Percentiles rank a stretch among this genome's conserved stretches.
phyloP scores from a whole-genome alignment of 1,140 invertebrate species.

The Caenorhabditis remanei region DNA sequence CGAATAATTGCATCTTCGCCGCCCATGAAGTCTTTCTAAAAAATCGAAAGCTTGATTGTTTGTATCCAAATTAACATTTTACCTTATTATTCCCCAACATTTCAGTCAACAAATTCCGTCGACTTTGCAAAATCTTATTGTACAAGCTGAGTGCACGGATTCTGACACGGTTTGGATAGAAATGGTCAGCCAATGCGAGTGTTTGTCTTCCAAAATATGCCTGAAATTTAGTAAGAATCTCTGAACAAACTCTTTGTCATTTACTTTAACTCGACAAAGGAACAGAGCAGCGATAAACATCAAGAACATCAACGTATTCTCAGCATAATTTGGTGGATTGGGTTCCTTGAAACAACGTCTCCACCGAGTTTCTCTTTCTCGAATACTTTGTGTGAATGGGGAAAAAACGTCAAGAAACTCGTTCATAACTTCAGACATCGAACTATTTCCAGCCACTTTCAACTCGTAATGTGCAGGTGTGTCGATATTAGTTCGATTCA shows the following conservation, averaged over 20 bases:
- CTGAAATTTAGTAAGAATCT: neutral
- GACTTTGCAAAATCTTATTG: conserved; percentile 46
- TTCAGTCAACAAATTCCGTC: conserved; percentile 37
- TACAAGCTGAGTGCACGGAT: conserved; percentile 51
- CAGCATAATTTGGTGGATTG: conserved; percentile 51
- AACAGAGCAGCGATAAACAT: conserved; percentile 51
- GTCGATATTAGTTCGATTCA: conserved; percentile 55
- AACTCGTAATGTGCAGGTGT: conserved; percentile 61
- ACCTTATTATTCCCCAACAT: conserved; percentile 31
- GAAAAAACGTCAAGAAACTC: conserved; percentile 53
- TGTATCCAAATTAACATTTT: neutral
- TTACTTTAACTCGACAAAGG: conserved; percentile 43
- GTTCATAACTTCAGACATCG: conserved; percentile 35
- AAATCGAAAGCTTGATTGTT: neutral
- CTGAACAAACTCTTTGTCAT: neutral
- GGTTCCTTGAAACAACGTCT: conserved; percentile 54
- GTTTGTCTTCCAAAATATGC: conserved; percentile 52
- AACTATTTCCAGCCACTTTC: conserved; percentile 59
- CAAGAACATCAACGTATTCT: conserved; percentile 6
- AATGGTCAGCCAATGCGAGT: conserved; percentile 56
- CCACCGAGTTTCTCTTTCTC: conserved; percentile 52
- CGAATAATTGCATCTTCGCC: conserved; percentile 44
- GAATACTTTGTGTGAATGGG: conserved; percentile 43
- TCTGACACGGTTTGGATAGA: conserved; percentile 54
- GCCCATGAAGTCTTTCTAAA: neutral